Percentiles rank a stretch among this genome's conserved stretches.
These are phyloP conservation scores for Ciona savignyi DNA, from an alignment of 23 tunicate species.

Conservation along the genomic window DNA sequence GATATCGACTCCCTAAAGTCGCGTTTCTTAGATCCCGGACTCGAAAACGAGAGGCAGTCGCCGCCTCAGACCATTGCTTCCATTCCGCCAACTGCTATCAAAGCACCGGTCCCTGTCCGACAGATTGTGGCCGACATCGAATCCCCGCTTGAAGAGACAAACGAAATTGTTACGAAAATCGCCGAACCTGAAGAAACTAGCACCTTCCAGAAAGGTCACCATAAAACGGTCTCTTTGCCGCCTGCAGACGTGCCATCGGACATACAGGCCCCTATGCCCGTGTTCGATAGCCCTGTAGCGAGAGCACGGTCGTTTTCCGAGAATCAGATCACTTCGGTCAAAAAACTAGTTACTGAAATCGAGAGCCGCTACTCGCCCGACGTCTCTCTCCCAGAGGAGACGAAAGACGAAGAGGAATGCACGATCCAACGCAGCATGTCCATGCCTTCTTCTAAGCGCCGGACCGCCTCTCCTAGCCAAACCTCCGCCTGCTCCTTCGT, in stretches of 20 bases:
- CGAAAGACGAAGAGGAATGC: background rate
- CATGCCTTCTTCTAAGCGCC: constrained; percentile 25
- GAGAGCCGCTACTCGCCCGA: constrained; percentile 16
- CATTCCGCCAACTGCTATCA: background rate
- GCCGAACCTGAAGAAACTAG: constrained; percentile 1
- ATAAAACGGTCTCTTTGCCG: constrained; percentile 34
- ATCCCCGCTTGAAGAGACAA: constrained; percentile 16
- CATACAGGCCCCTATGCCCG: background rate
- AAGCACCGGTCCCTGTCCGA: constrained; percentile 32
- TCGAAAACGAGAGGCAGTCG: background rate
- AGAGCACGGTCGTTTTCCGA: constrained; percentile 26
- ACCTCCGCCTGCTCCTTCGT: constrained; percentile 15
- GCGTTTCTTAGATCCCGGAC: background rate
- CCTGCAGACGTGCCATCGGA: background rate
- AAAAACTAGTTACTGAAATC: constrained; percentile 39
- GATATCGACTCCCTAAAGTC: constrained; percentile 24
- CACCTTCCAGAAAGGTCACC: constrained; percentile 37
- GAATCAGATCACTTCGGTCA: constrained; percentile 18
- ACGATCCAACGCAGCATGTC: constrained; percentile 33
- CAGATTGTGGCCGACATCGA: constrained; percentile 40
- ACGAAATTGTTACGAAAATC: background rate
- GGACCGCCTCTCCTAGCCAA: background rate
- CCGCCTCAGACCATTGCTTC: background rate
- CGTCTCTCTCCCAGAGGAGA: constrained; percentile 6
- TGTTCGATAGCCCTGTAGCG: background rate